Evolutionary conservation across 92 coral and sea anemone genomes (phyloP).

Genomic region (Paramuricea clavata): DNA sequence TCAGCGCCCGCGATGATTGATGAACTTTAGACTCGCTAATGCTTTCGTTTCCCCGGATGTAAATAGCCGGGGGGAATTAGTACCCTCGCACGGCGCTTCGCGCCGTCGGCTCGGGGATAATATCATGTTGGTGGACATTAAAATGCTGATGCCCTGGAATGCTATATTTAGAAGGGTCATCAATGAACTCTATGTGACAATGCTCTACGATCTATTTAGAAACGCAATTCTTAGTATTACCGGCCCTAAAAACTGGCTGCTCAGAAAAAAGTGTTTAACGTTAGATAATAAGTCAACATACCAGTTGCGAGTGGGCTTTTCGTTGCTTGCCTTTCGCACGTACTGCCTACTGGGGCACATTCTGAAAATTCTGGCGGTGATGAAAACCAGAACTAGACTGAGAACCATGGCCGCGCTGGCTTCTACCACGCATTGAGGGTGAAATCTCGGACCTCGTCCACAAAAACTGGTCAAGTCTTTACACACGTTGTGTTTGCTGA

Average conservation of each 20-base stretch:
- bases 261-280: constrained; percentile 28
- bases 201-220: constrained; percentile 48
- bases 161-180: constrained; percentile 55
- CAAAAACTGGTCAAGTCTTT: constrained; percentile 6
- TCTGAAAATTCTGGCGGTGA: constrained; percentile 39
- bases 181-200: constrained; percentile 58
- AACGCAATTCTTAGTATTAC: constrained; percentile 55
- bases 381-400: not conserved
- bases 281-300: constrained; percentile 19
- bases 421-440: constrained; percentile 38
- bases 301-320: constrained; percentile 8
- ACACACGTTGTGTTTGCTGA: constrained; percentile 59
- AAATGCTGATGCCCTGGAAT: constrained; percentile 33
- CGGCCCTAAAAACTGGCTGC: constrained; percentile 52
- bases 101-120: too few relatives aligned
- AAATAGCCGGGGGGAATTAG: too few relatives aligned
- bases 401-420: constrained; percentile 1
- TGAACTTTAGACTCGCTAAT: too few relatives aligned
- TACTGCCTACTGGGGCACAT: constrained; percentile 56
- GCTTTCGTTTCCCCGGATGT: too few relatives aligned
- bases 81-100: too few relatives aligned
- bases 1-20: too few relatives aligned
- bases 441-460: constrained; percentile 33
- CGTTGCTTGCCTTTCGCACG: constrained; percentile 43
- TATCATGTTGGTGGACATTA: constrained; percentile 28